Evolutionary conservation across 2,888 invertebrate species (phyloP).

Genomic region (Listrodromus nycthemerus): DNA sequence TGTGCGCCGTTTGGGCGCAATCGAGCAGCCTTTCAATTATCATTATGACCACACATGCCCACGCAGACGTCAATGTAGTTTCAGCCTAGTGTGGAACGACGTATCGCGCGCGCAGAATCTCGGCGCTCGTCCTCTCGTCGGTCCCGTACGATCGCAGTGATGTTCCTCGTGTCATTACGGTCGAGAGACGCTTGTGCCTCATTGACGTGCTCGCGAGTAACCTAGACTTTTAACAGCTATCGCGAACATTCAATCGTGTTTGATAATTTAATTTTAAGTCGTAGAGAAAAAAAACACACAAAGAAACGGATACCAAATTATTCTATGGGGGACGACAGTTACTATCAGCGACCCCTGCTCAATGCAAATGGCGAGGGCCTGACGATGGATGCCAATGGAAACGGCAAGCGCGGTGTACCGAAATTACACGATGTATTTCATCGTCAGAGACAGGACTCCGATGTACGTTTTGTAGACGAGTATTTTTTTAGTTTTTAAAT

Average conservation of each 20-base stretch:
- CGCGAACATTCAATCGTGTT: background rate
- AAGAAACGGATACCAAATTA: conserved; percentile 6
- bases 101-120: conserved; percentile 6
- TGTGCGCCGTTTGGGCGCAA: background rate
- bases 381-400: conserved; percentile 86
- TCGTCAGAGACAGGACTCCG: conserved; percentile 90
- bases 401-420: conserved; percentile 87
- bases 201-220: background rate
- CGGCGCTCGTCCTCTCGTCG: background rate
- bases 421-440: conserved; percentile 88
- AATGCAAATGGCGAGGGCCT: conserved; percentile 67
- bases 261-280: background rate
- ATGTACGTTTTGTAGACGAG: conserved; percentile 85
- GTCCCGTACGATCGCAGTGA: background rate
- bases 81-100: background rate
- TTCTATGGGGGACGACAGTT: conserved; percentile 66
- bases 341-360: conserved; percentile 65
- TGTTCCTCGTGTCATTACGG: conserved; percentile 6
- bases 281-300: conserved; percentile 2
- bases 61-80: background rate
- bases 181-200: background rate
- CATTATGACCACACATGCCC: background rate
- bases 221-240: background rate
- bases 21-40: conserved; percentile 10
- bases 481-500: conserved; percentile 8